phyloP scores from a whole-genome alignment of 2,113 vertebrate species.

The Lepisosteus oculatus region DNA sequence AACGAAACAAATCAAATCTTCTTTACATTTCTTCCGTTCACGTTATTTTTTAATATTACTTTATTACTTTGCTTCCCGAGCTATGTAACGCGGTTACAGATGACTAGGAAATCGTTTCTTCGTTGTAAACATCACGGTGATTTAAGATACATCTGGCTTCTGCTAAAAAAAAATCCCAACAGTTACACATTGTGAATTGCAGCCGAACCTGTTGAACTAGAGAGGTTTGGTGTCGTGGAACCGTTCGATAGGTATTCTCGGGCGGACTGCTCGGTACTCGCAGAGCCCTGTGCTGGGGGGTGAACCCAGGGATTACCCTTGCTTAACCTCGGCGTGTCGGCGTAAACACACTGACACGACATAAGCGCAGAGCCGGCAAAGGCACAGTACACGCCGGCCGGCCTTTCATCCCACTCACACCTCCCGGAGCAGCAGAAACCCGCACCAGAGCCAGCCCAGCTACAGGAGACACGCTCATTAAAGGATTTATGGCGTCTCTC shows the following conservation, averaged over 20 bases:
- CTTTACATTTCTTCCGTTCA: too few relatives aligned
- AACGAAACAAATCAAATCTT: too few relatives aligned
- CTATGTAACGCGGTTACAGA: too few relatives aligned
- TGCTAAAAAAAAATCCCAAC: too few relatives aligned
- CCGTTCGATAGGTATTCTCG: neutral
- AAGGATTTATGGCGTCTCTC: constrained; percentile 8
- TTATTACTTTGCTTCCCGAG: too few relatives aligned
- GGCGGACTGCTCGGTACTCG: neutral
- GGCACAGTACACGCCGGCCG: neutral
- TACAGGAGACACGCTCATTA: neutral
- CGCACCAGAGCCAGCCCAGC: neutral
- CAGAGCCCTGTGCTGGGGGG: neutral
- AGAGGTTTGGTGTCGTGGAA: too few relatives aligned
- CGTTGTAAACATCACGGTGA: too few relatives aligned
- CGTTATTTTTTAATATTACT: too few relatives aligned
- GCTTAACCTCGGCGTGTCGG: constrained; percentile 15
- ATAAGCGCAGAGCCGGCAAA: constrained; percentile 3
- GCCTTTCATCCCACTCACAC: neutral
- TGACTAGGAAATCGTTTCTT: too few relatives aligned
- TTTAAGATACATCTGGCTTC: too few relatives aligned
- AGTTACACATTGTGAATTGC: too few relatives aligned
- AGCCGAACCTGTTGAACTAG: too few relatives aligned
- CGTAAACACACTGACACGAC: constrained; percentile 9
- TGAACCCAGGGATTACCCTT: constrained; percentile 21
- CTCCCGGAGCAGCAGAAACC: neutral